Conservation (phyloP, 2,113 vertebrate species). For the Pao palembangensis region DNA sequence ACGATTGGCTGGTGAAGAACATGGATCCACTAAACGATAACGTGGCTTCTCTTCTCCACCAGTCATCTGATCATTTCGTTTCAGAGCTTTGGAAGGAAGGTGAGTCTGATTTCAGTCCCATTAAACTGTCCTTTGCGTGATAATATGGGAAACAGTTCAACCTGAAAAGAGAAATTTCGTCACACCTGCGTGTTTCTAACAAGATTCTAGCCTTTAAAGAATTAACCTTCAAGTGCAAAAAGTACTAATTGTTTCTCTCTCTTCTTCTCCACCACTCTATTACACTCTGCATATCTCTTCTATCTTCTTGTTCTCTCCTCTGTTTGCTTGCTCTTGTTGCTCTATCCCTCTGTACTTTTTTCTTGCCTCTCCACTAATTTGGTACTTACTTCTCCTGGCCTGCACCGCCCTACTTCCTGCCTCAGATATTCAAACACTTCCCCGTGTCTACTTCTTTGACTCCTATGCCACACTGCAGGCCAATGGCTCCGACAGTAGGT, state of each 20-base stretch:
- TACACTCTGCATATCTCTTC: slow-evolving; percentile 8
- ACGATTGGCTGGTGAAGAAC: slow-evolving; percentile 90
- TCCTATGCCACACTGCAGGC: slow-evolving; percentile 80
- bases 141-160: neutral
- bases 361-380: slow-evolving; percentile 13
- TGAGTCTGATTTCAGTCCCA: slow-evolving; percentile 55
- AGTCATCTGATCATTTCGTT: slow-evolving; percentile 85
- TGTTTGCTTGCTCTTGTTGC: slow-evolving; percentile 11
- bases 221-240: neutral
- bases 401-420: slow-evolving; percentile 28
- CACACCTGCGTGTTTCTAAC: neutral
- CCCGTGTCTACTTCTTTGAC: slow-evolving; percentile 85
- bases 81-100: slow-evolving; percentile 93
- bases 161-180: neutral
- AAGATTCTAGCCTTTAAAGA: neutral
- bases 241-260: slow-evolving; percentile 48
- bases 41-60: slow-evolving; percentile 85
- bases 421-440: slow-evolving; percentile 84
- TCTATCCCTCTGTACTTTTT: neutral
- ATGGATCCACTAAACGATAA: slow-evolving; percentile 92
- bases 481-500: slow-evolving; percentile 82
- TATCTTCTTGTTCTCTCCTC: slow-evolving; percentile 25
- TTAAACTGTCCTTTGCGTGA: neutral
- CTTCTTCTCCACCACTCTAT: slow-evolving; percentile 21
- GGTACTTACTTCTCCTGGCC: slow-evolving; percentile 17